Evolutionary conservation across 2,888 invertebrate species (phyloP), one percentile per base, ranked within the genome.

Genomic region (Rhaphigaster nebulosa): DNA sequence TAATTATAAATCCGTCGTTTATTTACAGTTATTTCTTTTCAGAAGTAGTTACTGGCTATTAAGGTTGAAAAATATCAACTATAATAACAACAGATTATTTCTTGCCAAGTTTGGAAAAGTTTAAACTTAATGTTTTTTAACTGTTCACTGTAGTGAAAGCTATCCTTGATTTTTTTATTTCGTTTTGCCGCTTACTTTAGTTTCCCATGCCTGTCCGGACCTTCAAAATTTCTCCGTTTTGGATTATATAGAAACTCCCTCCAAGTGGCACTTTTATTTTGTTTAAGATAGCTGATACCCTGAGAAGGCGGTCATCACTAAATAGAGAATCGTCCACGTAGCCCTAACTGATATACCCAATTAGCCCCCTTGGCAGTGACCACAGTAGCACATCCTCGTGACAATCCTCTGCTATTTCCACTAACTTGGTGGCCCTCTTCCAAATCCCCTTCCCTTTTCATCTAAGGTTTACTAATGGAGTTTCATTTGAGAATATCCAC

Each of bases 381-480:
- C 70, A 8, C 34, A 23, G 70, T 38, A 34, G 6, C 70, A 76
- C 38, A 76, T 76, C 70, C 70, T 76, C 6, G 1, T 38, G 34
- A 76, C 70, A 76, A 23, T 20, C 34, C 70, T 38, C 23, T 76
- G 70, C 70, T 76, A 38, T 76, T 34, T 76, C 70, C 70, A 76
- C 70, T 76, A 38, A 38, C 70, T 76, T 38, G 70, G 70, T 76
- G 70, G 70, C 70, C 70, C 34, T 23, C 70, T 76, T 76, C 70
- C 70, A 76, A 76, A 20, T 6, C 34, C 38, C 70, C 10, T 20
- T 6, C 20, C 20, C 70, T 23, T 38, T 38, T 76, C 70, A 76
- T 76, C 70, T 76, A 20, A 2, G 34, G 34, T 38, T 76, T 76
- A 18, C 70, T 76, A 38, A 0, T 20, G 20, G 20, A 5, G 70